Evolutionary conservation across 2,888 invertebrate genomes (phyloP).

Genomic region (Nebria brevicollis): DNA sequence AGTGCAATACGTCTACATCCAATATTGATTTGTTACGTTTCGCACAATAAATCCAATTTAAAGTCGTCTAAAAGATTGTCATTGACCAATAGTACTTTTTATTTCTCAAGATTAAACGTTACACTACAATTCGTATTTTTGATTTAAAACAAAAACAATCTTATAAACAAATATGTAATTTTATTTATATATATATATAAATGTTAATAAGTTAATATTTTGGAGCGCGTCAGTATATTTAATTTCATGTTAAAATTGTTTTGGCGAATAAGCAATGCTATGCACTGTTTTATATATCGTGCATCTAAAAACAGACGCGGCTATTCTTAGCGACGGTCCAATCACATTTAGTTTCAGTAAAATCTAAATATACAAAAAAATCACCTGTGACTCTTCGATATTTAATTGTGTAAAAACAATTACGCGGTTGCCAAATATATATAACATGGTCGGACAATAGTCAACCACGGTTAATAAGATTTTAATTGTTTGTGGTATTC

Average conservation of each 20-base stretch:
- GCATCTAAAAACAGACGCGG: constrained; percentile 32
- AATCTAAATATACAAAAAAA: background rate
- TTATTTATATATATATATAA: constrained; percentile 29
- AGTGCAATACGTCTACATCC: background rate
- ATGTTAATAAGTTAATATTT: constrained; percentile 23
- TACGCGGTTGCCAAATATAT: background rate
- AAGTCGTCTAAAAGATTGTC: too few species aligned
- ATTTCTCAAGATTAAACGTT: too few species aligned
- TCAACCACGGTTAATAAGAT: background rate
- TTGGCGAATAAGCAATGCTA: background rate
- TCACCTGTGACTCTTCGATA: constrained; percentile 8
- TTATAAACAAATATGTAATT: background rate
- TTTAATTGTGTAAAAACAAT: background rate
- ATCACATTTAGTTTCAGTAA: constrained; percentile 36
- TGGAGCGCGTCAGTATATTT: background rate
- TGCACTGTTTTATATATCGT: background rate
- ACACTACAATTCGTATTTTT: too few species aligned
- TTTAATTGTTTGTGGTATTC: background rate
- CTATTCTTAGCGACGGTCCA: constrained; percentile 27
- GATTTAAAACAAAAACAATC: too few species aligned
- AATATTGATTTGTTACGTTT: background rate
- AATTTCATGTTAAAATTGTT: background rate
- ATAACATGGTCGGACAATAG: background rate
- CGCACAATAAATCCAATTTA: too few species aligned
- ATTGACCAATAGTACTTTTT: too few species aligned